Conservation (phyloP, 2,888 invertebrate genomes). For the Nasonovia ribisnigri region DNA sequence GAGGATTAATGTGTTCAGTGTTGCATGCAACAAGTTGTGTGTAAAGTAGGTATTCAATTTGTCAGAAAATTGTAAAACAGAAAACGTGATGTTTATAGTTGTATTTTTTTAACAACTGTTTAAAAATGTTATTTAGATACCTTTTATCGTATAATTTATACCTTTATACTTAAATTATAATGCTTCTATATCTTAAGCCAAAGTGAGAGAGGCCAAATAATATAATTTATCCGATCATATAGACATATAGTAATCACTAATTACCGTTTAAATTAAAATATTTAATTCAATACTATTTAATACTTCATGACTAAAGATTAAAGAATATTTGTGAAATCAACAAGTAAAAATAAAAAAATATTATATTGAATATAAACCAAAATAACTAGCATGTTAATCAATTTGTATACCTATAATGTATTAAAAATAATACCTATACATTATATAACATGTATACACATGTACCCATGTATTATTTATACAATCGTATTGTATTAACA, state of each 20-base stretch:
- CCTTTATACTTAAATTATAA: background rate
- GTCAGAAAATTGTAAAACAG: background rate
- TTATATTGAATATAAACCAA: background rate
- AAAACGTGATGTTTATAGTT: background rate
- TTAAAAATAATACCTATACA: background rate
- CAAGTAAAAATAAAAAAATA: too few relatives aligned
- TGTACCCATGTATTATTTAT: too few relatives aligned
- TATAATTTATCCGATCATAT: background rate
- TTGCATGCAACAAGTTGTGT: background rate
- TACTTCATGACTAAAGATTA: background rate
- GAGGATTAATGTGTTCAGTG: background rate
- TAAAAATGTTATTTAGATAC: background rate
- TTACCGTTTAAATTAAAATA: background rate
- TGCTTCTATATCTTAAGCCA: background rate
- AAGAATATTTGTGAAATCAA: background rate
- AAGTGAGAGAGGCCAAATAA: background rate
- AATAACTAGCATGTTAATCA: background rate
- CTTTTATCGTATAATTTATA: background rate
- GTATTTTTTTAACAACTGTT: background rate
- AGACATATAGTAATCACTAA: background rate
- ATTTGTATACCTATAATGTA: background rate
- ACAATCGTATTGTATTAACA: background rate
- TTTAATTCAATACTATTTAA: background rate
- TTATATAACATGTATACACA: too few relatives aligned
- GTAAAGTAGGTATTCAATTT: background rate